Base-by-base conservation (phyloP, 1,140 invertebrate genomes). In the Cryptotermes secundus region DNA sequence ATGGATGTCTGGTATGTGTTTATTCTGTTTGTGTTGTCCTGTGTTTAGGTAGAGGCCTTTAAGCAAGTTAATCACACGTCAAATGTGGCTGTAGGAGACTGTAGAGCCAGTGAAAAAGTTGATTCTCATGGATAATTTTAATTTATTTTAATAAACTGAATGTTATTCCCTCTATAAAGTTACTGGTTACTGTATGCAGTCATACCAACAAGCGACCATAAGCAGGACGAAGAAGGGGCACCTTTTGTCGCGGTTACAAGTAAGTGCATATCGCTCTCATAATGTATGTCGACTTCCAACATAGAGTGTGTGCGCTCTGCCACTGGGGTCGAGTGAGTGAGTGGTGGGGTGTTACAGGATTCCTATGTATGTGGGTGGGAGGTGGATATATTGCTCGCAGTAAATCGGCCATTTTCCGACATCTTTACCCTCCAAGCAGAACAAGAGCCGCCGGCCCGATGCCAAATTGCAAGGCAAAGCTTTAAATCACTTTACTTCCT, bases 341-440 rank as follows among this genome's bases (percentile, higher is more conserved):
- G 59, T 0, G 26, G 59, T 31, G 31, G 26, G 14, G n/a, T 9
- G 59, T 7, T 49, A 49, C 38, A 49, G 45, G 16, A 19, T 49
- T 72, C 7, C 26, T 26, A 16, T 72, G 59, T 72, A 72, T n/a
- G 59, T 72, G 59, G 59, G n/a, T 9, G 53, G 19, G 53, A 2
- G 38, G n/a, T 42, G 26, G 59, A 72, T 72, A 72, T 72, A 72
- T 72, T 31, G 26, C 59, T 72, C n/a, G 59, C 59, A 31, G 59
- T 72, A 72, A 72, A 72, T 72, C n/a, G 59, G 14, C 26, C 59
- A 31, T 72, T 72, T 72, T 72, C 59, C 59, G 59, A 72, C 59
- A n/a, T 72, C 59, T 72, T 72, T 72, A 14, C n/a, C 59, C 59
- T 31, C 59, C 6, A 7, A 72, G 26, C 59, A 72, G 26, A 72